phyloP scores from a whole-genome alignment of 2,797 vertebrate genomes.

The Enteromius paludinosus region DNA sequence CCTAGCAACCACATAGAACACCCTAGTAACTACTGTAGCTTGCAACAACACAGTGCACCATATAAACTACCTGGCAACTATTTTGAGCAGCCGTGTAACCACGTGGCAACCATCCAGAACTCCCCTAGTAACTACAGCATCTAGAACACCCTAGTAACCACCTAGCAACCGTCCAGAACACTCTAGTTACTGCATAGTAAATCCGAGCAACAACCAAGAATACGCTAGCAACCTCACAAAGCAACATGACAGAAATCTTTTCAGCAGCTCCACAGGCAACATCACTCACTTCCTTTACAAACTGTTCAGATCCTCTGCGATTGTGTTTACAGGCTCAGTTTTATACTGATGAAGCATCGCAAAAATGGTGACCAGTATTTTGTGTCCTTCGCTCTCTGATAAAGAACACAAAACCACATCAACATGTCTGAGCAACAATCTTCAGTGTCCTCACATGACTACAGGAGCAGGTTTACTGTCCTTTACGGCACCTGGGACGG shows the following conservation, averaged over 20 bases:
- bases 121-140: neutral
- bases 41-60: neutral
- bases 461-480: constrained; percentile 75
- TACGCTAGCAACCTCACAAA: neutral
- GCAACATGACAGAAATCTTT: neutral
- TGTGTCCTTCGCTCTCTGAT: neutral
- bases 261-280: neutral
- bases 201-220: neutral
- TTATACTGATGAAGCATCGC: neutral
- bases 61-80: neutral
- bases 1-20: neutral
- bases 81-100: neutral
- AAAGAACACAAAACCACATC: too few relatives aligned
- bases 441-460: constrained; percentile 26
- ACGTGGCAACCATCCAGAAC: neutral
- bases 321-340: neutral
- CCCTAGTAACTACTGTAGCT: neutral
- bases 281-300: neutral
- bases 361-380: neutral
- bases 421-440: neutral
- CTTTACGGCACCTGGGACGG: constrained; percentile 74
- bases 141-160: neutral
- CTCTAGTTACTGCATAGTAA: neutral
- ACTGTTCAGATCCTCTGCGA: neutral
- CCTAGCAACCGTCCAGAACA: neutral